phyloP scores from a whole-genome alignment of 2,888 invertebrate species.

The Prostheceraeus crozeri region DNA sequence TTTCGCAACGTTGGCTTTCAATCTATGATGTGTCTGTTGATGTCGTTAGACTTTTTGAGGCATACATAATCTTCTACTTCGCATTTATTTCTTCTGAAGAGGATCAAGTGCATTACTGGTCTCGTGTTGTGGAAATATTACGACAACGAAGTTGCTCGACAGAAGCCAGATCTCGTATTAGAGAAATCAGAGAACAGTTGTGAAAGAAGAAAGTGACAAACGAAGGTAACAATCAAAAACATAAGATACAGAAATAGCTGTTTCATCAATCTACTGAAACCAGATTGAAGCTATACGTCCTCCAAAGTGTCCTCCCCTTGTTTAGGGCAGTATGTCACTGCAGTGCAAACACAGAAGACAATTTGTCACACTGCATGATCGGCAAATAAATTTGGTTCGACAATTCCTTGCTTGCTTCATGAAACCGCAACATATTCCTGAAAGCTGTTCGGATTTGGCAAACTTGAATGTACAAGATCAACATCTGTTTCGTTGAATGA shows the following conservation, averaged over 20 bases:
- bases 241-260: neutral
- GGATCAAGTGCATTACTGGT: neutral
- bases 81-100: constrained; percentile 8
- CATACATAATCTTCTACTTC: constrained; percentile 15
- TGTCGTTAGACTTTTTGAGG: constrained; percentile 10
- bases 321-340: neutral
- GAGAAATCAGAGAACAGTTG: constrained; percentile 8
- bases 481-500: no score
- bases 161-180: constrained; percentile 20
- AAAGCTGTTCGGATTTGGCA: constrained; percentile 1
- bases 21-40: constrained; percentile 12
- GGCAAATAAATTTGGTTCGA: constrained; percentile 6
- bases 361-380: constrained; percentile 1
- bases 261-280: neutral
- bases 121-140: neutral
- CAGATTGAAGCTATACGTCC: neutral
- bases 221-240: constrained; percentile 5
- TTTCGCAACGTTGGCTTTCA: constrained; percentile 16
- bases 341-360: neutral
- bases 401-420: constrained; percentile 18
- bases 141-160: constrained; percentile 1
- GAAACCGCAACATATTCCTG: constrained; percentile 20
- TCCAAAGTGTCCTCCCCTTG: constrained; percentile 14
- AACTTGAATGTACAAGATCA: no score
- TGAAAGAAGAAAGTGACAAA: constrained; percentile 3